Evolutionary conservation across 2,113 vertebrate species (phyloP), one percentile per base, ranked within the genome.

Genomic region (Austrofundulus limnaeus): DNA sequence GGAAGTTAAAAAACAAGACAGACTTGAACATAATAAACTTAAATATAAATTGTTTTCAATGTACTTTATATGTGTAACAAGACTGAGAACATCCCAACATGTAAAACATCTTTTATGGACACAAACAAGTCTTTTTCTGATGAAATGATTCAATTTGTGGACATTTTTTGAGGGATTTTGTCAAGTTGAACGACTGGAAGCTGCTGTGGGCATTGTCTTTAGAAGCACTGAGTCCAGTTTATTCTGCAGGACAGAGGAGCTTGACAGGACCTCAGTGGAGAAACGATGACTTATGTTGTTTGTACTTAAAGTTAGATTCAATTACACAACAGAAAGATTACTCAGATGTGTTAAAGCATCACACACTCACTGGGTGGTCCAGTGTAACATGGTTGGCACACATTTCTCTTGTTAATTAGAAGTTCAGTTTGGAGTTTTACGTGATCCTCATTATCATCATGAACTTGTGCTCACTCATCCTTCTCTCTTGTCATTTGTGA

Each of bases 341-440:
- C 47, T 48, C 72, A 72, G 59, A 41, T 69, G 61, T 72, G 58
- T 56, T 49, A 47, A 72, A 23, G 70, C 55, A 13, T 45, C 11
- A 2, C 41, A 21, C 5, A 0, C 56, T 55, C 9, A 10, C 64
- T 45, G 61, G 85, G 80, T 79, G 77, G 71, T 25, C 55, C 41
- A 47, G 66, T 47, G n/a, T 8, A 41, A 63, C 46, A 37, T 7
- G 16, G 37, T 17, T 25, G 46, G 54, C 67, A 66, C 52, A 53
- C 77, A 70, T 62, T 68, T 53, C 53, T 71, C 17, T 56, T 41
- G 58, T 12, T 84, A 64, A 83, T 82, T 67, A 77, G 70, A 46
- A 39, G 25, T 31, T 58, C 31, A 31, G 46, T 47, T 48, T 16
- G 38, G 25, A 25, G 34, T 68, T 61, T 43, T 39, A 48, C 21